Evolutionary conservation across 2,113 vertebrate species (phyloP).

Genomic region (Siphamia tubifer): DNA sequence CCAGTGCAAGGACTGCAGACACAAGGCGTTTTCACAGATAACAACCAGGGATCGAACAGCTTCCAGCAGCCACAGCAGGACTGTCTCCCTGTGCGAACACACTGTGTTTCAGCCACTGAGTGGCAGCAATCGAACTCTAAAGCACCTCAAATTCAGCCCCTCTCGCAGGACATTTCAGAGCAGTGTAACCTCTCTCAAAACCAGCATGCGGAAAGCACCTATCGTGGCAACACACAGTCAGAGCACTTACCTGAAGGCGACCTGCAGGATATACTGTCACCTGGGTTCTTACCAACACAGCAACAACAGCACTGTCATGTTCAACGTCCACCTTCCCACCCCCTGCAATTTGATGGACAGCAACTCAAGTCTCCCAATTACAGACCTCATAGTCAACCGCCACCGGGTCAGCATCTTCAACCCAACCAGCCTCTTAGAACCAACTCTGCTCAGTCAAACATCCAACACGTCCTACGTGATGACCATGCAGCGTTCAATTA

Average conservation of each 20-base stretch:
- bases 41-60: slow-evolving; percentile 52
- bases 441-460: slow-evolving; percentile 64
- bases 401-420: slow-evolving; percentile 69
- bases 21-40: slow-evolving; percentile 67
- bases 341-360: slow-evolving; percentile 70
- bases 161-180: slow-evolving; percentile 52
- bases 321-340: slow-evolving; percentile 75
- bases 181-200: slow-evolving; percentile 72
- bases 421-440: slow-evolving; percentile 61
- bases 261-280: slow-evolving; percentile 76
- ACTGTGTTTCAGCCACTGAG: slow-evolving; percentile 74
- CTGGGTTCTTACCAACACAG: slow-evolving; percentile 67
- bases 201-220: slow-evolving; percentile 64
- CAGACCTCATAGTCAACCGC: slow-evolving; percentile 72
- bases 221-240: slow-evolving; percentile 72
- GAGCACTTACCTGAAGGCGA: slow-evolving; percentile 84
- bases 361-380: slow-evolving; percentile 77
- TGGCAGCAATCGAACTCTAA: slow-evolving; percentile 76
- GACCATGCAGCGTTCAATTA: slow-evolving; percentile 67
- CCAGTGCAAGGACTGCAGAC: slow-evolving; percentile 69
- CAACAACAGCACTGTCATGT: slow-evolving; percentile 69
- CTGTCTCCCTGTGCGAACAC: slow-evolving; percentile 38
- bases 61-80: slow-evolving; percentile 68
- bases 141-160: slow-evolving; percentile 59
- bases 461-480: slow-evolving; percentile 68